Conservation (phyloP, 2,113 vertebrate species). For the Acrocephalus kingi region DNA sequence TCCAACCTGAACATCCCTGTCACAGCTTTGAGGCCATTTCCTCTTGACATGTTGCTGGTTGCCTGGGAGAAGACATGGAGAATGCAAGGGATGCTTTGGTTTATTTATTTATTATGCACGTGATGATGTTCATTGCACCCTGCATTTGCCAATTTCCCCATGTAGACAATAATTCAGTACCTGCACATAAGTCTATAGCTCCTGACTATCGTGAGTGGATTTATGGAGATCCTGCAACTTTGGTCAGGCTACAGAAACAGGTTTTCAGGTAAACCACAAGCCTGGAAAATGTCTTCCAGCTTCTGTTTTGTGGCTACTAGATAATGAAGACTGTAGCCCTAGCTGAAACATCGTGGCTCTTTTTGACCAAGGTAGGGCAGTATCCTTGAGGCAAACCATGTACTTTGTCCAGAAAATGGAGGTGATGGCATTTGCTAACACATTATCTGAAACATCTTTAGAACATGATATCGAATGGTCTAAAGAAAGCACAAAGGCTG, state of each 20-base stretch:
- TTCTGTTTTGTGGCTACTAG: not conserved
- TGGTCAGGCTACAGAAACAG: not conserved
- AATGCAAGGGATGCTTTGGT: not conserved
- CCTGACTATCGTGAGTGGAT: not conserved
- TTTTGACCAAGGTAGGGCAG: not conserved
- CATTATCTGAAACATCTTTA: not conserved
- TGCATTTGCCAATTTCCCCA: not conserved
- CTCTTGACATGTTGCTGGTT: not conserved
- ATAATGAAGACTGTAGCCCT: not conserved
- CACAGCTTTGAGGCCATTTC: not conserved
- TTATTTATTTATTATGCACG: not conserved
- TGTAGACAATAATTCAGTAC: not conserved
- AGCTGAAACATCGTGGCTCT: accelerated
- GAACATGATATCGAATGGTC: not conserved
- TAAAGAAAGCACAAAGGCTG: not conserved
- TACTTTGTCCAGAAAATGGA: not conserved
- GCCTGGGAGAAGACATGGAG: not conserved
- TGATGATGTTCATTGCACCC: not conserved
- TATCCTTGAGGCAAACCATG: not conserved
- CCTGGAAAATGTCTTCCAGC: not conserved
- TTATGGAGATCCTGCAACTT: not conserved
- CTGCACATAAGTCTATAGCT: not conserved
- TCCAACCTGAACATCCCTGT: not conserved
- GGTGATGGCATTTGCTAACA: not conserved
- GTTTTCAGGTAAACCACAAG: not conserved